Evolutionary conservation across 1,140 invertebrate species (phyloP).

Genomic region (Pristionchus pacificus): DNA sequence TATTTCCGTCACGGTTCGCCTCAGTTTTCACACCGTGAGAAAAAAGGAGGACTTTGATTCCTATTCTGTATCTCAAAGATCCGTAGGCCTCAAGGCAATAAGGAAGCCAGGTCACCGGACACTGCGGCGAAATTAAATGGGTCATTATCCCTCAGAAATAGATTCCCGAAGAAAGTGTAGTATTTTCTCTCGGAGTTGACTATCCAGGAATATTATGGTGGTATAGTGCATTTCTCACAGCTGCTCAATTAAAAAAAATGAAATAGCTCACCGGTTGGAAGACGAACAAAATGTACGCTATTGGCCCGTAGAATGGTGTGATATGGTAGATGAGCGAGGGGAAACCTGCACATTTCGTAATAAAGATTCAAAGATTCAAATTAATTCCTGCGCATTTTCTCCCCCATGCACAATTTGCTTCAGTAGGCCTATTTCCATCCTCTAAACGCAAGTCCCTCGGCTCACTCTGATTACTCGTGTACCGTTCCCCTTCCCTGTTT

Average conservation of each 20-base stretch:
- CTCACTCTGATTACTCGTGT: neutral
- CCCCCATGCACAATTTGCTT: neutral
- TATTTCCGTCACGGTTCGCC: neutral
- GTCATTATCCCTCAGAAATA: neutral
- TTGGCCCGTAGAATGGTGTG: neutral
- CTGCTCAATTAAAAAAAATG: too few relatives aligned
- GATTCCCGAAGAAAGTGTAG: neutral
- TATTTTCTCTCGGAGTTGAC: neutral
- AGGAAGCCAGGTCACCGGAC: too few relatives aligned
- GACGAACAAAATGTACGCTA: neutral
- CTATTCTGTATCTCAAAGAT: too few relatives aligned
- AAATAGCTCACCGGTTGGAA: too few relatives aligned
- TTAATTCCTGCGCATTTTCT: neutral
- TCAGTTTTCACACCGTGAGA: neutral
- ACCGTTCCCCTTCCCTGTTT: neutral
- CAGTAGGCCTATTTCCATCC: too few relatives aligned
- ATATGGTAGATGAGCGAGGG: neutral
- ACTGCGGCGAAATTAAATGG: too few relatives aligned
- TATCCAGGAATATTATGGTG: too few relatives aligned
- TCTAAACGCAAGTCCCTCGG: neutral
- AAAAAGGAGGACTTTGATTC: too few relatives aligned
- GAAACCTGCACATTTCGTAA: neutral
- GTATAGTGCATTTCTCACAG: too few relatives aligned
- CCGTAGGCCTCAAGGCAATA: too few relatives aligned
- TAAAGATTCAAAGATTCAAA: neutral